Conservation (phyloP, 2,888 invertebrate genomes). For the Tineola bisselliella region DNA sequence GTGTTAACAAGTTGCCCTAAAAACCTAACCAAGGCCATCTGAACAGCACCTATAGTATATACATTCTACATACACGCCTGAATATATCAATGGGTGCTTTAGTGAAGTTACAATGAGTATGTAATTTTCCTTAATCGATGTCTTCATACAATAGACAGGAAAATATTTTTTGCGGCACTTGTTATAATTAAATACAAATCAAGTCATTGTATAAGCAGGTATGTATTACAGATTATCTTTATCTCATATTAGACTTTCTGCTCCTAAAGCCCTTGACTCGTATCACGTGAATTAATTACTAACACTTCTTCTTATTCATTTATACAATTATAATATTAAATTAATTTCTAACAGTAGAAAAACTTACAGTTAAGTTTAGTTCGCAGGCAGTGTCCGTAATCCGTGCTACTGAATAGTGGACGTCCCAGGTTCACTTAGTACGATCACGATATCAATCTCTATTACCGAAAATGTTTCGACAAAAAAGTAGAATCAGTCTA, state of each 20-base stretch:
- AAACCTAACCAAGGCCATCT: neutral
- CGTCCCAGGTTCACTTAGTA: slow-evolving; percentile 46
- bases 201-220: slow-evolving; percentile 10
- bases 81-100: slow-evolving; percentile 11
- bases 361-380: slow-evolving; percentile 2
- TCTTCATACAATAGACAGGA: slow-evolving; percentile 28
- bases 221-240: slow-evolving; percentile 5
- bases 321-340: neutral
- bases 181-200: slow-evolving; percentile 11
- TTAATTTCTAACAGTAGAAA: slow-evolving; percentile 1
- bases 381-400: slow-evolving; percentile 39
- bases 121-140: slow-evolving; percentile 24
- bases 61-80: neutral
- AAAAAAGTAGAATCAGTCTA: slow-evolving; percentile 34
- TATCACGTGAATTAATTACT: neutral
- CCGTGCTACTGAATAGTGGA: slow-evolving; percentile 54
- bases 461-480: slow-evolving; percentile 33
- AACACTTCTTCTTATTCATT: neutral
- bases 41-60: neutral
- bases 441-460: slow-evolving; percentile 40
- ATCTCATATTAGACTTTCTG: neutral
- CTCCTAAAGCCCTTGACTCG: neutral
- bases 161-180: slow-evolving; percentile 20
- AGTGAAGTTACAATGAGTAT: slow-evolving; percentile 16
- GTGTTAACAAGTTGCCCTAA: neutral